Percentiles rank a stretch among this genome's conserved stretches.
These are phyloP conservation scores for Helarctos malayanus DNA, from an alignment of 2,797 vertebrate genomes.

Conservation along the genomic window DNA sequence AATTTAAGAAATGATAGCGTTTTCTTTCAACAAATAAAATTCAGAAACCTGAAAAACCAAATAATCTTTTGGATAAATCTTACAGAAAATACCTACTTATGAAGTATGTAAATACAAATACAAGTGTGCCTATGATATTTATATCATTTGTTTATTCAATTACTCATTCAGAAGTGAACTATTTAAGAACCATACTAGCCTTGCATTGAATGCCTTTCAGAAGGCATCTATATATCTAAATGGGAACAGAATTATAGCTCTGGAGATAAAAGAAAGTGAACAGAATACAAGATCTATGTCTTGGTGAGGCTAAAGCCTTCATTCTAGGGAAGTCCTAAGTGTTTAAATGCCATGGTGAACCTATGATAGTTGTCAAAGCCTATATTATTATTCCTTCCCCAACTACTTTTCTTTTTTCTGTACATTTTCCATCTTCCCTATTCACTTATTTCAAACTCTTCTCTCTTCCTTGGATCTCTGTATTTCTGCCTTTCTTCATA, in stretches of 20 bases:
- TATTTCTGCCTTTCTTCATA: not conserved
- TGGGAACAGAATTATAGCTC: not conserved
- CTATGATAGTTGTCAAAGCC: not conserved
- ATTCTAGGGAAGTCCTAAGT: not conserved
- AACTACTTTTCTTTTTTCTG: not conserved
- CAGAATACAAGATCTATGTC: fast-evolving
- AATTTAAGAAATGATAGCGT: conserved; percentile 73
- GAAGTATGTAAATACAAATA: not conserved
- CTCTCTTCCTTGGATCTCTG: not conserved
- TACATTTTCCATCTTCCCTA: fast-evolving
- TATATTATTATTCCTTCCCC: fast-evolving
- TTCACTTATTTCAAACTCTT: too few relatives aligned
- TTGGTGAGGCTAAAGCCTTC: not conserved
- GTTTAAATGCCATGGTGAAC: fast-evolving
- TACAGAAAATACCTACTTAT: not conserved
- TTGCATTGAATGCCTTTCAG: not conserved
- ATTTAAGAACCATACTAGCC: not conserved
- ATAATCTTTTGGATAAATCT: conserved; percentile 69
- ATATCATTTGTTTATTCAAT: not conserved
- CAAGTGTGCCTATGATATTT: not conserved
- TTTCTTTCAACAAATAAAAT: conserved; percentile 82
- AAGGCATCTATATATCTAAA: not conserved
- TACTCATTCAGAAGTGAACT: not conserved
- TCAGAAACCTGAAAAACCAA: conserved; percentile 49
- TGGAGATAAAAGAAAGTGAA: not conserved